Evolutionary conservation across 2,888 invertebrate species (phyloP), one percentile per base, ranked within the genome.

Genomic region (Xestia sexstrigata): DNA sequence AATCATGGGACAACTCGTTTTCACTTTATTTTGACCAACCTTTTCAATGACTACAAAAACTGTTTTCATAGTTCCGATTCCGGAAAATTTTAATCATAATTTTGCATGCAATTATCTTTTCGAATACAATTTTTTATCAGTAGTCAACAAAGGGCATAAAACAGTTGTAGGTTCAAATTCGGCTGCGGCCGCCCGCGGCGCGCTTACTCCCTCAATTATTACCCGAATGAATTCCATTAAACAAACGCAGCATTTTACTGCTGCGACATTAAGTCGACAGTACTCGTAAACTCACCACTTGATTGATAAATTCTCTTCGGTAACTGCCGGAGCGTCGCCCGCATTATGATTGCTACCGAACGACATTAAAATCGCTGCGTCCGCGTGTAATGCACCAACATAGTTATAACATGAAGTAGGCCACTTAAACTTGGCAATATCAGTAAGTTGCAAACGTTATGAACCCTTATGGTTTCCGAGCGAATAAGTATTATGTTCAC

Each of bases 141-240:
- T 90, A 91, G 92, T 90, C 87, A 79, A 81, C 88, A 86, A 89
- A 86, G 87, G 88, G 74, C 81, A 89, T 92, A 92, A 93, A 92
- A 92, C 91, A 88, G 90, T 91, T 91, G 90, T 89, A 91, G 91
- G 86, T 90, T 91, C 85, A 88, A 92, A 93, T 91, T 91, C 93
- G 93, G 93, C 94, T 93, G 93, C 90, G 94, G 93, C 93, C 94
- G 91, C 95, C 95, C 91, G 95, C 92, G 78, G 95, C 74, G 95
- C 77, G 70, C 87, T 86, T 87, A 84, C 90, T 92, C 91, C 90
- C 86, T 92, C 92, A 92, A 93, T 94, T 92, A 94, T 87, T 81
- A 83, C 78, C 81, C 88, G 88, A 90, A 91, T 91, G 89, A 90
- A 91, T 91, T 91, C 89, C 90, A 91, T 92, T 92, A 92, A 91